Evolutionary conservation across 1,140 invertebrate species (phyloP), one percentile per base, ranked within the genome.

Genomic region (Cydia splendana): DNA sequence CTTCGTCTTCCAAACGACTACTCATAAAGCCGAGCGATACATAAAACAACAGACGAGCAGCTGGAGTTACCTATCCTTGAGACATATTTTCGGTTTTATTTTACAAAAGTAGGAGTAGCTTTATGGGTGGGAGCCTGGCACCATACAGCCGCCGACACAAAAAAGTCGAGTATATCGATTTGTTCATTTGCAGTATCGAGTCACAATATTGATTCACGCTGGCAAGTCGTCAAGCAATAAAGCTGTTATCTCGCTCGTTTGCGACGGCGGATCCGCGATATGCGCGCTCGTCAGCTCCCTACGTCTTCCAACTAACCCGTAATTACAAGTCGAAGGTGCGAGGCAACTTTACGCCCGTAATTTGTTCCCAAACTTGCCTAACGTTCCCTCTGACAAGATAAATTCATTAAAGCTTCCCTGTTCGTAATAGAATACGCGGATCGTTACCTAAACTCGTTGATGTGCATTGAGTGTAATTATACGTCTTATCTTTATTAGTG

Each of bases 341-440:
- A 88, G 82, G 81, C 79, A 86, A 88, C 85, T 88, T 90, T 87
- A 80, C 81, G 87, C 82, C 85, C 81, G 85, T 91, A 92, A 92
- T 91, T 91, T 91, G 88, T 90, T 91, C 85, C 84, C 85, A 88
- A 92, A 92, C 88, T 91, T 88, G 84, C 85, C 90, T 91, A 92
- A 92, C 91, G 90, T 87, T 87, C 84, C 88, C 85, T 87, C 82
- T 90, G 91, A 90, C 87, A 87, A 88, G 88, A 87, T 92, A 88
- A 92, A 92, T 92, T 91, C 91, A 90, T 91, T 92, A 91, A 84
- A 83, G 78, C 81, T 82, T 80, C 77, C 81, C 78, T 79, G 69
- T 75, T 76, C 51, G 53, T 78, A 81, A 76, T 79, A 81, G 78
- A 76, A 82, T 74, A 81, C 76, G 78, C 80, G 81, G 82, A 86